phyloP scores from a whole-genome alignment of 2,888 invertebrate species.

The Salpingus planirostris region DNA sequence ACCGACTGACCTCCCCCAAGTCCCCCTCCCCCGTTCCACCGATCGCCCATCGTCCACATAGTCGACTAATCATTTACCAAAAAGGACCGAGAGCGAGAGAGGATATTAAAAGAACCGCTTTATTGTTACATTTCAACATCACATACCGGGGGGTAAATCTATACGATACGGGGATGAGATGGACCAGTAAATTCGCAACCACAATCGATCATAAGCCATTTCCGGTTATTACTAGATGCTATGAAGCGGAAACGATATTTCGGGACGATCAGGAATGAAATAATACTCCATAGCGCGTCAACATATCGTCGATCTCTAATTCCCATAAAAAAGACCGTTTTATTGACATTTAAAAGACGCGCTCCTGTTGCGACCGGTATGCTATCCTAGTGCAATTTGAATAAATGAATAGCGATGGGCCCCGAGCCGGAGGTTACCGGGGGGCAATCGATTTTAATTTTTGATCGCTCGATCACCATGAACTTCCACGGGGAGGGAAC shows the following conservation, averaged over 20 bases:
- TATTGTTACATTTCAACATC: constrained; percentile 13
- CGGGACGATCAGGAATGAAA: constrained; percentile 13
- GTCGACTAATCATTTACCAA: constrained; percentile 8
- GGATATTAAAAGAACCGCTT: constrained; percentile 10
- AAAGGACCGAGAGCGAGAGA: constrained; percentile 8
- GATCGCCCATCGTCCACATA: too few species aligned
- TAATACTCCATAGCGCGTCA: constrained; percentile 13
- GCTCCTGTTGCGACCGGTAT: too few species aligned
- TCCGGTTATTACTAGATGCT: constrained; percentile 15
- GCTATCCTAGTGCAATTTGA: too few species aligned
- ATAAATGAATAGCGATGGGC: too few species aligned
- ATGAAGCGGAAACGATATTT: constrained; percentile 14
- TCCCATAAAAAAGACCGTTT: constrained; percentile 11
- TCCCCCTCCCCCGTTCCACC: too few species aligned
- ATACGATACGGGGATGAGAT: too few species aligned
- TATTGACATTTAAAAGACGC: constrained; percentile 12
- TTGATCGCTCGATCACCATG: too few species aligned
- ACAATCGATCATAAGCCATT: constrained; percentile 16
- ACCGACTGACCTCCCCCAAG: too few species aligned
- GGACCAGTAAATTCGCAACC: constrained; percentile 8
- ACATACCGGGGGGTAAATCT: constrained; percentile 8
- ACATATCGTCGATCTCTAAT: constrained; percentile 13
- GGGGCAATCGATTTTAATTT: too few species aligned
- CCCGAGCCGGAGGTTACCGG: too few species aligned
- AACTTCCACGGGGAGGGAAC: constrained; percentile 1